These are phyloP conservation scores for Peromyscus maniculatus DNA, from an alignment of 2,113 vertebrate genomes.

Conservation along the genomic window DNA sequence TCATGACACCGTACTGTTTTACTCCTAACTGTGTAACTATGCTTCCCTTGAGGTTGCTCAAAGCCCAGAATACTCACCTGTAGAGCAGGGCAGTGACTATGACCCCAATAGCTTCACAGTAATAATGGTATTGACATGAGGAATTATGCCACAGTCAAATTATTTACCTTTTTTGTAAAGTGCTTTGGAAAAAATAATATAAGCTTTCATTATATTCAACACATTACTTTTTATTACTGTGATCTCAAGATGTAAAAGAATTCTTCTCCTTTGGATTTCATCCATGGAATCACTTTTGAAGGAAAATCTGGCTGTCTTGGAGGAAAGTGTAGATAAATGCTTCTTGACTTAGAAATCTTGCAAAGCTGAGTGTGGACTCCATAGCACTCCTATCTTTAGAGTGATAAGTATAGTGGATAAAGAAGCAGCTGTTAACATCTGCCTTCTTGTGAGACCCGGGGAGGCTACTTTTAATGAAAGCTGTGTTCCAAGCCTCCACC, in stretches of 20 bases:
- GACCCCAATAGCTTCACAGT: background rate
- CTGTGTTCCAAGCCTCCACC: background rate
- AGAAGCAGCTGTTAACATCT: background rate
- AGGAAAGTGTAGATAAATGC: background rate
- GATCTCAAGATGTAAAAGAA: slow-evolving; percentile 7
- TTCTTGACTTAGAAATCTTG: background rate
- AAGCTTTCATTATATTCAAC: background rate
- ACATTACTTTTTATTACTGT: background rate
- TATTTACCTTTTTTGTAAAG: background rate
- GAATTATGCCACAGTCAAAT: background rate
- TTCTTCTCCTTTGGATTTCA: background rate
- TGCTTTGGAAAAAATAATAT: background rate
- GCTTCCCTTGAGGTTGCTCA: background rate
- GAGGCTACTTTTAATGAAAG: background rate
- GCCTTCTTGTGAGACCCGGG: background rate
- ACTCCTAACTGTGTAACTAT: background rate
- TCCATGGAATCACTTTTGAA: background rate
- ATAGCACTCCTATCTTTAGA: background rate
- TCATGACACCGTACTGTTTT: background rate
- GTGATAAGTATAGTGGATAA: background rate
- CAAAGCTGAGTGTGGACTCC: background rate
- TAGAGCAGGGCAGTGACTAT: no score
- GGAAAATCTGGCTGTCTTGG: background rate
- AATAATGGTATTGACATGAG: no score
- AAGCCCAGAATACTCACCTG: background rate